These are phyloP conservation scores for Eumeta japonica DNA, from an alignment of 1,140 invertebrate species.

Conservation along the genomic window DNA sequence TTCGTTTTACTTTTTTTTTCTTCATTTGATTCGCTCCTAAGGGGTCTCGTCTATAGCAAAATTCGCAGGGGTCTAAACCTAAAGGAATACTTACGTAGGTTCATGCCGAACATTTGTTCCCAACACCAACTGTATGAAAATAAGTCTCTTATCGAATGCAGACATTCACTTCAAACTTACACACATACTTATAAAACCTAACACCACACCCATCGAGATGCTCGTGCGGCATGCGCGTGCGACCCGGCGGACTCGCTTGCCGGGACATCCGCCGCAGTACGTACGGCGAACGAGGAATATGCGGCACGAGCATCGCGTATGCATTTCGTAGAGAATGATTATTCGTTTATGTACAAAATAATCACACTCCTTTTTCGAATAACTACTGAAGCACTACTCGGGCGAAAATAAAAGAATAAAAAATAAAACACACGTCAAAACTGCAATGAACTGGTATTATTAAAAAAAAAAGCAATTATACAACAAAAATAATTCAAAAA, in stretches of 20 bases:
- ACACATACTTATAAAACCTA: conserved; percentile 28
- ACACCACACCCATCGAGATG: conserved; percentile 24
- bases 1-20: too few relatives aligned
- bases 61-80: too few relatives aligned
- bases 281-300: too few relatives aligned
- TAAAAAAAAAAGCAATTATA: conserved; percentile 70
- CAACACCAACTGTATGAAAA: conserved; percentile 49
- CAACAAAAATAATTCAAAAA: conserved; percentile 68
- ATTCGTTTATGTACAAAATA: too few relatives aligned
- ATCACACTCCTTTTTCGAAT: too few relatives aligned
- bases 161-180: conserved; percentile 25
- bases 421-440: conserved; percentile 65
- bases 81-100: conserved; percentile 50
- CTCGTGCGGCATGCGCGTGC: too few relatives aligned
- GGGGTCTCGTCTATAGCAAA: too few relatives aligned
- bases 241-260: too few relatives aligned
- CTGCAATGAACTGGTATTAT: conserved; percentile 69
- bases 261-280: too few relatives aligned
- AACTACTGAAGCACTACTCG: conserved; percentile 15
- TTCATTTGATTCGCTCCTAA: too few relatives aligned
- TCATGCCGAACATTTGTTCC: conserved; percentile 50
- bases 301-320: too few relatives aligned
- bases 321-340: too few relatives aligned
- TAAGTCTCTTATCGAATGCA: conserved; percentile 23
- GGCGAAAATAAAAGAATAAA: conserved; percentile 40